phyloP scores from a whole-genome alignment of 2,888 invertebrate genomes.

The Perizoma flavofasciatum region DNA sequence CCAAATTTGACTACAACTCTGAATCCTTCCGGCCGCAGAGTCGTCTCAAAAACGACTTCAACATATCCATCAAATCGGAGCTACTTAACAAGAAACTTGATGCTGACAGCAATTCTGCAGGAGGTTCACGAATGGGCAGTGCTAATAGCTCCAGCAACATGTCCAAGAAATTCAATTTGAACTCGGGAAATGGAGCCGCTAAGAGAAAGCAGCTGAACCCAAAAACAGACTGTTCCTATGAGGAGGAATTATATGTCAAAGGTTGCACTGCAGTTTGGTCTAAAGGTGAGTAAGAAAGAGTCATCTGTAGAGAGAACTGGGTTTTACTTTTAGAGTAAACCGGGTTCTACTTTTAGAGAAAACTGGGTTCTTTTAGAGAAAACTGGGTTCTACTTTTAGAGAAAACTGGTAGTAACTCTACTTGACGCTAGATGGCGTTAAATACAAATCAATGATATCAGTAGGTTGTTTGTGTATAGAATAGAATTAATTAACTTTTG shows the following conservation, averaged over 20 bases:
- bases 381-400: too few species aligned
- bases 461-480: too few species aligned
- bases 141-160: conserved; percentile 76
- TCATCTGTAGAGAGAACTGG: background rate
- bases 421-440: too few species aligned
- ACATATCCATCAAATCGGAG: conserved; percentile 75
- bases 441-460: too few species aligned
- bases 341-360: too few species aligned
- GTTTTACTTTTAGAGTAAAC: too few species aligned
- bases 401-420: too few species aligned
- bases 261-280: conserved; percentile 94
- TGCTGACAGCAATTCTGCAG: conserved; percentile 51
- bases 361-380: background rate
- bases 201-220: conserved; percentile 61
- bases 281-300: conserved; percentile 70
- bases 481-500: too few species aligned
- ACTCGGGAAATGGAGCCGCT: conserved; percentile 43
- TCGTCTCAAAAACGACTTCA: conserved; percentile 74
- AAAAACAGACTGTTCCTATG: conserved; percentile 82
- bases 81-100: conserved; percentile 61
- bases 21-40: conserved; percentile 72
- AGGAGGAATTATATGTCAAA: conserved; percentile 95
- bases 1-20: conserved; percentile 63
- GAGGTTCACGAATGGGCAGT: conserved; percentile 64
- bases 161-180: conserved; percentile 74